Percentiles rank a stretch among this genome's conserved stretches.
Evolutionary conservation across 2,888 invertebrate genomes (phyloP).

Genomic region (Clanis bilineata): DNA sequence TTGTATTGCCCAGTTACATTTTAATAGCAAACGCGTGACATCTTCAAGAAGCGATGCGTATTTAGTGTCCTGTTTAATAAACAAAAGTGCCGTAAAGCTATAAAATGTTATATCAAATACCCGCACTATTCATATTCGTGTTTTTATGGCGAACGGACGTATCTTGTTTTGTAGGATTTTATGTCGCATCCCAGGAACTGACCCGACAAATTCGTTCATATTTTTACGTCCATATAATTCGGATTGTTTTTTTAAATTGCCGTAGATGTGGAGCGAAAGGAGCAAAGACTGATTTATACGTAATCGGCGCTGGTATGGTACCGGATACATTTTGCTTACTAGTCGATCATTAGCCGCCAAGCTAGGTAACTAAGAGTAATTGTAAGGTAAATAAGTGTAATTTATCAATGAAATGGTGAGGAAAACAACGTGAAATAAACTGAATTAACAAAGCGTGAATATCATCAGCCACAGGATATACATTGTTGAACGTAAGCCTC

Average conservation of each 20-base stretch:
- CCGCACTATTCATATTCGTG: slow-evolving; percentile 66
- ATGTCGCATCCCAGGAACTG: slow-evolving; percentile 51
- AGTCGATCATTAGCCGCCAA: no score
- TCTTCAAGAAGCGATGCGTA: slow-evolving; percentile 1
- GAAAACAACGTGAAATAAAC: no score
- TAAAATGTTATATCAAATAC: slow-evolving; percentile 69
- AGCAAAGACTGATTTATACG: no score
- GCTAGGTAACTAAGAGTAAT: no score
- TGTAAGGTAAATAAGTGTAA: no score
- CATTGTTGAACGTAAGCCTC: no score
- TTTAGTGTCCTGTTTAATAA: slow-evolving; percentile 50
- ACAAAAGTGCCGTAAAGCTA: slow-evolving; percentile 55
- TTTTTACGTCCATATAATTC: slow-evolving; percentile 56
- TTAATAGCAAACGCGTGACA: background rate
- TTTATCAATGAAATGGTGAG: no score
- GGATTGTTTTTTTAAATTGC: slow-evolving; percentile 39
- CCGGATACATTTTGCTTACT: no score
- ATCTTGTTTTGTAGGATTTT: slow-evolving; percentile 67
- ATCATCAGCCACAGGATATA: no score
- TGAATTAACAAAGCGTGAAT: no score
- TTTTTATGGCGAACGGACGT: slow-evolving; percentile 69
- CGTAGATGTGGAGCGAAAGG: background rate
- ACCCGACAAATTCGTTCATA: slow-evolving; percentile 47
- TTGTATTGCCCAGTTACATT: background rate
- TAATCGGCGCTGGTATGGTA: no score